Percentiles rank a stretch among this genome's conserved stretches.
Conservation (phyloP, 2,888 invertebrate genomes). For the Euplagia quadripunctaria region DNA sequence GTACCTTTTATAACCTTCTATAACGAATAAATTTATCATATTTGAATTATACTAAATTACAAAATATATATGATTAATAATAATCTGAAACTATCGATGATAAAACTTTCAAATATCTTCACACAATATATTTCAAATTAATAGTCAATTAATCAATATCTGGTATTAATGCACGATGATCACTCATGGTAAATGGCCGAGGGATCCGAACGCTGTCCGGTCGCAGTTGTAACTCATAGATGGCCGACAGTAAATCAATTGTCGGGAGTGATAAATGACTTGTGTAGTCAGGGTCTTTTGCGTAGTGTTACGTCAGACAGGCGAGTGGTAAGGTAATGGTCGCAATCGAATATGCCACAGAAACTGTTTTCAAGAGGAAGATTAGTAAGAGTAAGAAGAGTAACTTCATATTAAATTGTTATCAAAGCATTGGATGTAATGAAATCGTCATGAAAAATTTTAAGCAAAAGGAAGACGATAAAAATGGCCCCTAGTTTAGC, state of each 20-base stretch:
- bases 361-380: too few relatives aligned
- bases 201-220: slow-evolving; percentile 28
- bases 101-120: slow-evolving; percentile 4
- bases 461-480: too few relatives aligned
- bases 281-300: slow-evolving; percentile 5
- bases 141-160: slow-evolving; percentile 18
- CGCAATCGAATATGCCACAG: too few relatives aligned
- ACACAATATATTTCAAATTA: slow-evolving; percentile 12
- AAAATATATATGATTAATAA: too few relatives aligned
- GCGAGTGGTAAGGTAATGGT: neutral
- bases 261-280: slow-evolving; percentile 35
- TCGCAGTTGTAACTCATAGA: slow-evolving; percentile 26
- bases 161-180: slow-evolving; percentile 20
- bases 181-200: slow-evolving; percentile 30
- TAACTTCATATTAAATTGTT: too few relatives aligned
- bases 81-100: neutral
- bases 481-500: too few relatives aligned
- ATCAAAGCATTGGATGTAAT: too few relatives aligned
- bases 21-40: too few relatives aligned
- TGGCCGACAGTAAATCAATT: slow-evolving; percentile 45
- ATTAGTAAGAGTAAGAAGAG: too few relatives aligned
- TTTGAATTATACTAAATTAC: neutral
- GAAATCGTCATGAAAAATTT: too few relatives aligned
- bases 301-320: neutral
- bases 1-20: too few relatives aligned